A percentile compares a stretch with the other conserved stretches of the same genome.
phyloP scores from a whole-genome alignment of 2,113 vertebrate species.

The Marcusenius ussheri region DNA sequence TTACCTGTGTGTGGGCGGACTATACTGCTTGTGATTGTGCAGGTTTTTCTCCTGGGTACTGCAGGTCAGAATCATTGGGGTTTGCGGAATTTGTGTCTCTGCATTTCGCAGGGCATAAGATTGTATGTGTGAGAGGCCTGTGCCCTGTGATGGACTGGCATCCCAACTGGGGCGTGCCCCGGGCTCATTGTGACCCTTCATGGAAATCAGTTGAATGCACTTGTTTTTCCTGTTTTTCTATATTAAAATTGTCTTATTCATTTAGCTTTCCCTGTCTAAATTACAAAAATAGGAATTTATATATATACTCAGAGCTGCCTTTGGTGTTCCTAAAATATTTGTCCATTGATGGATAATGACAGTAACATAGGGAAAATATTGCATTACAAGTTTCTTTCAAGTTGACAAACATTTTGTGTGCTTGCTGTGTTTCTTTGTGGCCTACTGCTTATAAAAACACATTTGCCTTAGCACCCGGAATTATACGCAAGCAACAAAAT shows the following conservation, averaged over 20 bases:
- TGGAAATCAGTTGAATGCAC: neutral
- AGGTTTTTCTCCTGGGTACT: neutral
- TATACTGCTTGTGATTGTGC: neutral
- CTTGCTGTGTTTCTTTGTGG: neutral
- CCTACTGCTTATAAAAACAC: neutral
- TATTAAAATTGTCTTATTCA: neutral
- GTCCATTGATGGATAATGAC: neutral
- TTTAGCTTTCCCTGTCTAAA: neutral
- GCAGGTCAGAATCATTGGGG: neutral
- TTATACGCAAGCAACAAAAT: neutral
- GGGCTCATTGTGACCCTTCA: neutral
- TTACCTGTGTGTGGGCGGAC: neutral
- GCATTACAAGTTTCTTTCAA: neutral
- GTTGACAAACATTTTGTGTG: neutral
- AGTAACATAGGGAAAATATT: neutral
- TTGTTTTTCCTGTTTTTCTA: neutral
- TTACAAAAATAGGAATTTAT: neutral
- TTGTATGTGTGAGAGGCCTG: neutral
- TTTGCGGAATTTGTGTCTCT: neutral
- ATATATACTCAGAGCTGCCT: neutral
- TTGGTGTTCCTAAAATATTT: neutral
- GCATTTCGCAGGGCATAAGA: neutral
- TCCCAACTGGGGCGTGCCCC: neutral
- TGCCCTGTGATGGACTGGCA: neutral
- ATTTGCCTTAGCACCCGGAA: neutral